phyloP scores from a whole-genome alignment of 2,888 invertebrate species.

The Catocala sponsa region DNA sequence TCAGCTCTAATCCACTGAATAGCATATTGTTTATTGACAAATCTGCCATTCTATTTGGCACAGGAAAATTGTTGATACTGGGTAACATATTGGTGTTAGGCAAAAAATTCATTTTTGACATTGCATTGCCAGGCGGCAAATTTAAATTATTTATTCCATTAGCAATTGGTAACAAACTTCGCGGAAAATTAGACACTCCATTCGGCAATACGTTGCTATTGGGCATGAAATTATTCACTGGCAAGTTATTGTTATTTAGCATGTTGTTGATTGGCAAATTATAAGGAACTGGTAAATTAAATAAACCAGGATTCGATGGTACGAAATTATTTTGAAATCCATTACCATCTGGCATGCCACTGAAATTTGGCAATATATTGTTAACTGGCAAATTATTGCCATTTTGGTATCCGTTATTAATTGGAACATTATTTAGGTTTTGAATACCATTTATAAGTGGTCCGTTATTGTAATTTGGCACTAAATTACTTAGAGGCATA shows the following conservation, averaged over 20 bases:
- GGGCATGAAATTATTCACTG: slow-evolving; percentile 28
- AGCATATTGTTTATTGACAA: slow-evolving; percentile 24
- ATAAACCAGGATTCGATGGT: not conserved
- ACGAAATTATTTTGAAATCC: not conserved
- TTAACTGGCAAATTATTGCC: slow-evolving; percentile 9
- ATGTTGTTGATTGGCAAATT: slow-evolving; percentile 35
- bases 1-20: slow-evolving; percentile 12
- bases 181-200: slow-evolving; percentile 5
- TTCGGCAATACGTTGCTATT: slow-evolving; percentile 17
- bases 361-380: slow-evolving; percentile 19
- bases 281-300: slow-evolving; percentile 11
- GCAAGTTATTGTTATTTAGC: slow-evolving; percentile 20
- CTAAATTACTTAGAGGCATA: not conserved
- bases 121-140: not conserved
- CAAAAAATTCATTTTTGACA: slow-evolving; percentile 3
- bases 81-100: slow-evolving; percentile 4
- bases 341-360: not conserved
- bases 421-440: slow-evolving; percentile 6
- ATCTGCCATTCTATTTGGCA: slow-evolving; percentile 9
- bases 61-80: not conserved
- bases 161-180: slow-evolving; percentile 6
- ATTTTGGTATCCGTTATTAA: slow-evolving; percentile 8
- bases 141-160: slow-evolving; percentile 13
- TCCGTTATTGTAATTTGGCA: slow-evolving; percentile 2
- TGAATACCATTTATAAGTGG: not conserved